Conservation (phyloP, 2,797 vertebrate species). For the Takifugu ocellatus region DNA sequence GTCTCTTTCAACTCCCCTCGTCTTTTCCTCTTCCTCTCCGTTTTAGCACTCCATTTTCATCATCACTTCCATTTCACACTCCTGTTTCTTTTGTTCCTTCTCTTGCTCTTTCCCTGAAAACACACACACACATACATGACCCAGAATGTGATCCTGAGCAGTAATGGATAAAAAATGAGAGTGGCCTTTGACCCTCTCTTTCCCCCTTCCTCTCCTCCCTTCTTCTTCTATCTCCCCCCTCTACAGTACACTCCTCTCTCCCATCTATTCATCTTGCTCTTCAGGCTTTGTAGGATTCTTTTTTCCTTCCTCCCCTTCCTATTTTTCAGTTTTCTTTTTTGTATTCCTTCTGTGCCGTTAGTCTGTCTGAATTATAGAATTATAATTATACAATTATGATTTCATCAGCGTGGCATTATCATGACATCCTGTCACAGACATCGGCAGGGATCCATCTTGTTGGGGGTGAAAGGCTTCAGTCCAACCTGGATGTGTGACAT, state of each 20-base stretch:
- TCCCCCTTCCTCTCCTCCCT: constrained; percentile 12
- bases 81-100: not conserved
- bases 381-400: too few relatives aligned
- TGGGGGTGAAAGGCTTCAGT: too few relatives aligned
- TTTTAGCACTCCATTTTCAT: not conserved
- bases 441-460: too few relatives aligned
- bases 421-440: too few relatives aligned
- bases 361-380: too few relatives aligned
- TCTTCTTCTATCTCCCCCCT: constrained; percentile 1
- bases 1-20: not conserved
- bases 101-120: not conserved
- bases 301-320: not conserved
- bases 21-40: not conserved
- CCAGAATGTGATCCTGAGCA: constrained; percentile 56
- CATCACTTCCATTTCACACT: not conserved
- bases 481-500: too few relatives aligned
- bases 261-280: not conserved
- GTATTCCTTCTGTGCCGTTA: not conserved
- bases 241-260: constrained; percentile 19
- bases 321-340: not conserved
- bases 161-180: constrained; percentile 71
- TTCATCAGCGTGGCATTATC: too few relatives aligned
- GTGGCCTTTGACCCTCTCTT: constrained; percentile 42
- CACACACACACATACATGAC: constrained; percentile 30
- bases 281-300: constrained; percentile 2